Conservation (phyloP, 2,113 vertebrate species). For the Pelecanoides urinatrix region DNA sequence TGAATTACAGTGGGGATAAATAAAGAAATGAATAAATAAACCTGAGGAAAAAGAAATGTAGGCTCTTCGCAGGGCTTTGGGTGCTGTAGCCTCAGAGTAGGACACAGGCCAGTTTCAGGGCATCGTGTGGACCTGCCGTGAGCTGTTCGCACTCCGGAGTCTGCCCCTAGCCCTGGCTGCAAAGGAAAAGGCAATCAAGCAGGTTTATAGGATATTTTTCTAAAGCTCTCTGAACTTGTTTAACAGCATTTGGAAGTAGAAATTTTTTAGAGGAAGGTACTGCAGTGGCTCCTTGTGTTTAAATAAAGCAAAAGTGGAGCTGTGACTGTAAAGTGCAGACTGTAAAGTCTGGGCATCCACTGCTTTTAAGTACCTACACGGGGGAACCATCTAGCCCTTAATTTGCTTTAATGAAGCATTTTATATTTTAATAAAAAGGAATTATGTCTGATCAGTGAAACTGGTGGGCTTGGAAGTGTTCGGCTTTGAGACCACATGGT, state of each 20-base stretch:
- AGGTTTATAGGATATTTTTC: background rate
- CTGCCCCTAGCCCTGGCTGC: background rate
- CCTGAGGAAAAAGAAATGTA: background rate
- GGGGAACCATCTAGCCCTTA: background rate
- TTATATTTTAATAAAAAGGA: conserved; percentile 41
- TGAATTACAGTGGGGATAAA: background rate
- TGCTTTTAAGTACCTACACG: background rate
- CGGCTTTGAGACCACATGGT: background rate
- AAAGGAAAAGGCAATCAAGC: background rate
- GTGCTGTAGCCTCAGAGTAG: background rate
- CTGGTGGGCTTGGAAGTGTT: background rate
- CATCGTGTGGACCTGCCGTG: background rate
- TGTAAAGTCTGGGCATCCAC: background rate
- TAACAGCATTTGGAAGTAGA: background rate
- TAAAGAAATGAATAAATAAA: background rate
- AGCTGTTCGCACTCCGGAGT: background rate
- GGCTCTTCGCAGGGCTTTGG: background rate
- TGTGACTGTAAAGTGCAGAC: background rate
- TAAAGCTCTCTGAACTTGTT: background rate
- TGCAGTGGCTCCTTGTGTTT: background rate
- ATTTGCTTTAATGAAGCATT: conserved; percentile 28
- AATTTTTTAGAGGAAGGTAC: background rate
- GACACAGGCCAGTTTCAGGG: background rate
- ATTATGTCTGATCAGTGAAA: conserved; percentile 5
- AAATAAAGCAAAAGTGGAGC: background rate